Evolutionary conservation across 1,140 invertebrate species (phyloP).

Genomic region (Zaprionus taronus): DNA sequence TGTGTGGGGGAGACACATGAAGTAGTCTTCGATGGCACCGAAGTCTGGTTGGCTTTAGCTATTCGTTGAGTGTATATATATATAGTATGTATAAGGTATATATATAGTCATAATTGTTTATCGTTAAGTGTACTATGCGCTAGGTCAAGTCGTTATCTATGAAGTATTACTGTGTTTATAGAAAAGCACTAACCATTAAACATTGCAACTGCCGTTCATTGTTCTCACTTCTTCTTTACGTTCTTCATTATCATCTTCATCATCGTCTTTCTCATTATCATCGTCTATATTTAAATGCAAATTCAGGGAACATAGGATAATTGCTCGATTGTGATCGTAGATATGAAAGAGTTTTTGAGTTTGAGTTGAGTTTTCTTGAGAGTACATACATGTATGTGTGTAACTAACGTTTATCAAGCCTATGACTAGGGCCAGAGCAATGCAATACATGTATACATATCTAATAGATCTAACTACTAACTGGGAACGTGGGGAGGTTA

Average conservation of each 20-base stretch:
- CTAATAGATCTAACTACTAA: conserved; percentile 61
- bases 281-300: conserved; percentile 36
- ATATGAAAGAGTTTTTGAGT: conserved; percentile 63
- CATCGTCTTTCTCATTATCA: conserved; percentile 1
- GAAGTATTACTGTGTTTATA: conserved; percentile 69
- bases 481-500: conserved; percentile 12
- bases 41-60: conserved; percentile 62
- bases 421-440: conserved; percentile 73
- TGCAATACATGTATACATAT: conserved; percentile 42
- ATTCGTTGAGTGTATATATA: conserved; percentile 29
- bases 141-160: conserved; percentile 59
- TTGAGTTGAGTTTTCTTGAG: conserved; percentile 38
- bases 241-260: not conserved
- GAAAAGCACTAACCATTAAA: conserved; percentile 82
- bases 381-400: conserved; percentile 14
- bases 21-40: conserved; percentile 41
- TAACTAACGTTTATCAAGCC: conserved; percentile 62
- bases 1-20: conserved; percentile 17
- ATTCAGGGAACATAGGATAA: conserved; percentile 52
- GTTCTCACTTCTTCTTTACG: conserved; percentile 37
- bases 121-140: conserved; percentile 51
- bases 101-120: conserved; percentile 38
- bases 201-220: conserved; percentile 72
- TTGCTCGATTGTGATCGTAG: conserved; percentile 79
- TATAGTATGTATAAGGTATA: conserved; percentile 21